These are phyloP conservation scores for Ptychadena robeensis DNA, from an alignment of 2,797 vertebrate genomes.

Conservation along the genomic window DNA sequence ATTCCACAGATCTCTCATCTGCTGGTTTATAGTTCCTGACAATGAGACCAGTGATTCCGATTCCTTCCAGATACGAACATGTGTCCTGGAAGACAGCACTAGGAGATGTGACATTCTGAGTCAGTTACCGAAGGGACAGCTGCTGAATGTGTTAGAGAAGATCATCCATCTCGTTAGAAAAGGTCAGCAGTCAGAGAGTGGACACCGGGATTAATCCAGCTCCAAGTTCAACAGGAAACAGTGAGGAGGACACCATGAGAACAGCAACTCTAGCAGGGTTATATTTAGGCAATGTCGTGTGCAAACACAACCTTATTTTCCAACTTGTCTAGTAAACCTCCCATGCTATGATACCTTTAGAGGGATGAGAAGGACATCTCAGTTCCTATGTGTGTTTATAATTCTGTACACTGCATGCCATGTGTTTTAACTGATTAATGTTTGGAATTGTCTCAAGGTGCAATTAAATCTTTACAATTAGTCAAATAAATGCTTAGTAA, in stretches of 20 bases:
- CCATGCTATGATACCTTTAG: background rate
- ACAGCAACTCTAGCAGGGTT: slow-evolving; percentile 4
- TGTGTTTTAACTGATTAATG: background rate
- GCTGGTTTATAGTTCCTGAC: background rate
- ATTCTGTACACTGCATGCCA: background rate
- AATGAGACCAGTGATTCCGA: slow-evolving; percentile 12
- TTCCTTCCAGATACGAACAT: slow-evolving; percentile 1
- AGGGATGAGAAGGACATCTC: background rate
- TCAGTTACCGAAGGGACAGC: slow-evolving; percentile 41
- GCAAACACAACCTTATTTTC: background rate
- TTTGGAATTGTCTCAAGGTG: background rate
- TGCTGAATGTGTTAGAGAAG: slow-evolving; percentile 35
- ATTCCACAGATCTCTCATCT: background rate
- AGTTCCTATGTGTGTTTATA: background rate
- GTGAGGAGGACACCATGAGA: slow-evolving; percentile 14
- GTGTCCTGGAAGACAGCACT: slow-evolving; percentile 6
- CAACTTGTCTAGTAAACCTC: background rate
- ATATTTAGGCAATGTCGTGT: background rate
- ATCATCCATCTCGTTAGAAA: slow-evolving; percentile 38
- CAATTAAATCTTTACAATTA: background rate
- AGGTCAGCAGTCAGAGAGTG: slow-evolving; percentile 36
- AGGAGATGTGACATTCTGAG: slow-evolving; percentile 20
- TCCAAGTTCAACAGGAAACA: slow-evolving; percentile 26
- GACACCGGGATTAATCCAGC: slow-evolving; percentile 33
- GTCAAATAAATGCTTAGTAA: too few relatives aligned